These are phyloP conservation scores for Cepaea hortensis DNA, from an alignment of 2,888 invertebrate species.

Conservation along the genomic window DNA sequence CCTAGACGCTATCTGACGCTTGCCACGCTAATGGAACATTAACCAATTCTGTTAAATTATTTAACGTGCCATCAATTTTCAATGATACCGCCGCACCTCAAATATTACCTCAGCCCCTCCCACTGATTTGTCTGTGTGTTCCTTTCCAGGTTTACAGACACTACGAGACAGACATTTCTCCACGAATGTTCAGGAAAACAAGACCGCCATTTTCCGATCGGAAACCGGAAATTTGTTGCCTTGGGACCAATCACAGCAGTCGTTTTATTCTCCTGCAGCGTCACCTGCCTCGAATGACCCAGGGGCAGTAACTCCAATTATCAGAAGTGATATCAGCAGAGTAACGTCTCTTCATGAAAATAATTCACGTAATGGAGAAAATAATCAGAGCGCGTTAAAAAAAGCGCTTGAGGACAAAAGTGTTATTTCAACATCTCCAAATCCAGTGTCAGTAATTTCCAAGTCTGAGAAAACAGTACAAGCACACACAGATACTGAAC, in stretches of 20 bases:
- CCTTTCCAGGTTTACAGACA: neutral
- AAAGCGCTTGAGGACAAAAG: neutral
- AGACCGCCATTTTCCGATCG: slow-evolving; percentile 43
- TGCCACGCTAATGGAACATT: no score
- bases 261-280: neutral
- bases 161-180: neutral
- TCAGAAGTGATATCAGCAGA: slow-evolving; percentile 41
- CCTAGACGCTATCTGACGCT: no score
- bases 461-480: neutral
- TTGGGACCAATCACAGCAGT: slow-evolving; percentile 35
- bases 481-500: neutral
- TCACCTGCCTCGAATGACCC: slow-evolving; percentile 32
- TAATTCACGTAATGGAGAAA: slow-evolving; percentile 35
- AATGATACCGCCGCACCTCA: no score
- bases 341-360: slow-evolving; percentile 27
- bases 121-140: slow-evolving; percentile 7
- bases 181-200: slow-evolving; percentile 1
- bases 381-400: slow-evolving; percentile 25
- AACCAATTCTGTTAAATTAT: no score
- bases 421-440: neutral
- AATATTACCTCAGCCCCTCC: neutral
- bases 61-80: no score
- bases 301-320: slow-evolving; percentile 37
- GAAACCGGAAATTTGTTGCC: slow-evolving; percentile 41
- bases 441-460: neutral